Evolutionary conservation across 2,888 invertebrate genomes (phyloP), one percentile per base, ranked within the genome.

Genomic region (Apoderus coryli): DNA sequence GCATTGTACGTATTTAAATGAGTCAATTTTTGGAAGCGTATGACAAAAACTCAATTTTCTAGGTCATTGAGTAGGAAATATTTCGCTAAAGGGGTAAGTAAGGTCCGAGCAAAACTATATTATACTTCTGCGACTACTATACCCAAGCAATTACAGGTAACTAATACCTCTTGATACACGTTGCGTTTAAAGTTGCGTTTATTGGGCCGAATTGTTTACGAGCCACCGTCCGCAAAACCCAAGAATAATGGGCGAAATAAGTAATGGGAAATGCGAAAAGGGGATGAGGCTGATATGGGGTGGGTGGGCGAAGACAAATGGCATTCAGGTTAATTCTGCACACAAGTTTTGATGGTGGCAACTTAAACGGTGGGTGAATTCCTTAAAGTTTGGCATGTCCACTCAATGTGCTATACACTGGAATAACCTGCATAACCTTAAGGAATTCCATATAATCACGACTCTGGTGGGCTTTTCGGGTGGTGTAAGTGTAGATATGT

Each of bases 161-260:
- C 54, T 56, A 56, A 56, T 56, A 54, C 53, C 43, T 38, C 51
- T 54, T 55, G 55, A 55, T 55, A 54, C 54, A n/a, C n/a, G n/a
- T n/a, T n/a, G 51, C 49, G 49, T 49, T 57, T 54, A 56, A 56
- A 56, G 55, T 55, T 56, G n/a, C n/a, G n/a, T n/a, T n/a, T n/a
- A n/a, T n/a, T n/a, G n/a, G 46, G 53, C 49, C 52, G 54, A 54
- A 57, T 57, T 57, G 57, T 57, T 57, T 56, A 50, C 54, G 50
- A 53, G 50, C 53, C 43, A n/a, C n/a, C n/a, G 51, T 52, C 57
- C 57, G 45, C 57, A 56, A 47, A 38, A 48, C 46, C 49, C 51
- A 55, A 54, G 56, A 56, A 50, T 56, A 56, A 57, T 56, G 54
- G 53, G n/a, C n/a, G n/a, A n/a, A n/a, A n/a, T n/a, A n/a, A n/a